Evolutionary conservation across 1,140 invertebrate species (phyloP), one percentile per base, ranked within the genome.

Genomic region (Ceratitis capitata): DNA sequence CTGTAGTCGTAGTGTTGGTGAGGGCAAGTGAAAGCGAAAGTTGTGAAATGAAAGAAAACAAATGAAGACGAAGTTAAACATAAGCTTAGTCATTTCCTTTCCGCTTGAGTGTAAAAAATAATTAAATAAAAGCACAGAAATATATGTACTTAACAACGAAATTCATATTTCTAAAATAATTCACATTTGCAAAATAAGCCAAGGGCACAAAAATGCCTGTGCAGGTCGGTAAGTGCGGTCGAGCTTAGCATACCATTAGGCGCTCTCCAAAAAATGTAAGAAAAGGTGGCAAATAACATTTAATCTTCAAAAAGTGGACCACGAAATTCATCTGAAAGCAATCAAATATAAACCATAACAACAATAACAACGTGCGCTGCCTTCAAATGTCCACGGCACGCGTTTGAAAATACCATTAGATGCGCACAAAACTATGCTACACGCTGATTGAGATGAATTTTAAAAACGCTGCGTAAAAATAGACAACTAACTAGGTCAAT

Each of bases 391-490:
- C 69, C 32, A 16, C 2, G 45, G 12, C 35, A 23, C 39, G 35
- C 69, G 69, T 39, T 47, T 45, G 19, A 45, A 45, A n/a, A 42
- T 12, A 26, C 9, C 61, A n/a, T 69, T 39, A 14, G 61, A 16
- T 69, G 69, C 39, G 42, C 69, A 16, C 19, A 42, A 45, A 78
- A 78, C 7, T 78, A 78, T 78, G 69, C 69, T 45, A 45, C n/a
- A 39, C 69, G 69, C n/a, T 78, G 6, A 78, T 26, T 78, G 69
- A 78, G 69, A 78, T 78, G 39, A 78, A 42, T 78, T 78, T 78
- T 78, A 45, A 78, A 78, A 78, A 78, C 42, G n/a, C 69, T 78
- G n/a, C 69, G 14, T 39, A 42, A 78, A 78, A 78, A 78, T 78
- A 78, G 39, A 78, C 42, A n/a, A 47, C 35, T 45, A 78, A 45